Conservation (phyloP, 2,888 invertebrate species). For the Opisthograptis luteolata region DNA sequence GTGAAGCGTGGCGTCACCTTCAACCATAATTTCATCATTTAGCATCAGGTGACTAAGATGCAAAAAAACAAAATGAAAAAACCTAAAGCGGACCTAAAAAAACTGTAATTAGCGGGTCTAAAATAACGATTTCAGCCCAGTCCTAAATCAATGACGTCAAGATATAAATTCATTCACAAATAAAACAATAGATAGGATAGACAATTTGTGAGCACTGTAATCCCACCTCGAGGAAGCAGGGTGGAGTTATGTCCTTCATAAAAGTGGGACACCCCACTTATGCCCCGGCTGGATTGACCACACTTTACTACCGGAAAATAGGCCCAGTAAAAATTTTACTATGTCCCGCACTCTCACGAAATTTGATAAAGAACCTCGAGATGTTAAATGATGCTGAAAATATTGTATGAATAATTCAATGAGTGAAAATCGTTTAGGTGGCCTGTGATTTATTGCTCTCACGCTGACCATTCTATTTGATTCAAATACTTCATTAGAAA, state of each 20-base stretch:
- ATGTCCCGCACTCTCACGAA: conserved; percentile 43
- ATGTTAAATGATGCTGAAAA: conserved; percentile 49
- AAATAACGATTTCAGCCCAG: too few relatives aligned
- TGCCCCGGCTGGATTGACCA: conserved; percentile 61
- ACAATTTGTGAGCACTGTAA: conserved; percentile 48
- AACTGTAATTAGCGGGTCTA: too few relatives aligned
- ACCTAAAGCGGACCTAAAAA: too few relatives aligned
- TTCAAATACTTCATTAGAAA: too few relatives aligned
- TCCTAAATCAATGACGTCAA: not conserved
- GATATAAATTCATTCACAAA: conserved; percentile 19
- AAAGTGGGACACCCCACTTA: conserved; percentile 53
- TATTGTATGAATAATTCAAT: conserved; percentile 55
- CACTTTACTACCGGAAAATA: conserved; percentile 64
- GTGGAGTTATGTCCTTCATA: conserved; percentile 57
- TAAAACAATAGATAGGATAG: conserved; percentile 47
- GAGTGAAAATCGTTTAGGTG: conserved; percentile 34
- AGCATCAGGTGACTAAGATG: too few relatives aligned
- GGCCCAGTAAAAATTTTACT: conserved; percentile 63
- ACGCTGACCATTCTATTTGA: not conserved
- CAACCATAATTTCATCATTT: too few relatives aligned
- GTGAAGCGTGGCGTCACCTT: too few relatives aligned
- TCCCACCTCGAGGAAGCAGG: conserved; percentile 45
- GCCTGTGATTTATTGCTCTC: conserved; percentile 24
- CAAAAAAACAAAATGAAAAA: too few relatives aligned
- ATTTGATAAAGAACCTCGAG: conserved; percentile 49